These are phyloP conservation scores for Thrips palmi DNA, from an alignment of 1,140 invertebrate genomes.

Conservation along the genomic window DNA sequence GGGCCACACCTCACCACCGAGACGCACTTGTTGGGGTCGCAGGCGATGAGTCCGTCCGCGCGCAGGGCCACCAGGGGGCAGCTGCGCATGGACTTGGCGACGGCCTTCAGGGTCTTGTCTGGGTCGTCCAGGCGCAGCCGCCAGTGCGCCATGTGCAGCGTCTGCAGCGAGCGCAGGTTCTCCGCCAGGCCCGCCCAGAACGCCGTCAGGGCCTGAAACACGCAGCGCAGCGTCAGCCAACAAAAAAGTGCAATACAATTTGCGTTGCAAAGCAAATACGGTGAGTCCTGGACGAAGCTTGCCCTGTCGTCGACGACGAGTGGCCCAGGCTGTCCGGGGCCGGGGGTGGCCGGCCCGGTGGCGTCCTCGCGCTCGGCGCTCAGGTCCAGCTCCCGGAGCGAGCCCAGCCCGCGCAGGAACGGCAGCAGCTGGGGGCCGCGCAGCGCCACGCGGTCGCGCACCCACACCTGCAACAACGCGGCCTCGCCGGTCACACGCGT, in stretches of 20 bases:
- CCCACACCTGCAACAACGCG: constrained; percentile 21
- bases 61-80: constrained; percentile 24
- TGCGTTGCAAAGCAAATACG: no score
- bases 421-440: constrained; percentile 29
- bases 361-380: constrained; percentile 25
- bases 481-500: background rate
- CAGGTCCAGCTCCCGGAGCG: constrained; percentile 29
- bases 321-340: no score
- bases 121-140: constrained; percentile 24
- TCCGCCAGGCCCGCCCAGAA: constrained; percentile 25
- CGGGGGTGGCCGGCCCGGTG: constrained; percentile 20
- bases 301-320: constrained; percentile 28
- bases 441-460: constrained; percentile 28
- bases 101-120: constrained; percentile 24
- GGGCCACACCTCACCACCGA: no score
- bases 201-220: constrained; percentile 23
- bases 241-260: no score
- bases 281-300: no score
- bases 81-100: constrained; percentile 23
- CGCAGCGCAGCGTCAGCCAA: no score
- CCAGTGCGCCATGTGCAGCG: constrained; percentile 26
- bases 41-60: constrained; percentile 22
- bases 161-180: constrained; percentile 24
- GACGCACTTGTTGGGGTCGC: constrained; percentile 21
- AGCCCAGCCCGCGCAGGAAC: constrained; percentile 28